phyloP scores from a whole-genome alignment of 2,797 vertebrate genomes.

The Trachurus trachurus region DNA sequence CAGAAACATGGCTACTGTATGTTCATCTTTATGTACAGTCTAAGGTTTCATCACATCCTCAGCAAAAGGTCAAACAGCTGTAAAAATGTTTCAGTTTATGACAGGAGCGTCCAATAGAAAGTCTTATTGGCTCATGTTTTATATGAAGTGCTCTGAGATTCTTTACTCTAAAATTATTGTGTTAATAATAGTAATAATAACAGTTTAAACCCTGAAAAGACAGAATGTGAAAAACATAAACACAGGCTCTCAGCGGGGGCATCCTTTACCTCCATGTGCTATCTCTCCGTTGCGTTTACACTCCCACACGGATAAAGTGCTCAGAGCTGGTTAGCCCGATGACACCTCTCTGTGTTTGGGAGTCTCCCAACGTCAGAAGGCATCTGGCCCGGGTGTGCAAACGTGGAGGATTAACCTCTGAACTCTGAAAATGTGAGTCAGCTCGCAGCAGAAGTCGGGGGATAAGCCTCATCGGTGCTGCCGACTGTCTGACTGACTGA shows the following conservation, averaged over 20 bases:
- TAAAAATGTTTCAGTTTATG: too few species aligned
- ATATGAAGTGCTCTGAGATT: background rate
- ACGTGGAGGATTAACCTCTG: constrained; percentile 63
- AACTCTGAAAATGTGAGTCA: constrained; percentile 54
- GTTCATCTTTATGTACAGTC: too few species aligned
- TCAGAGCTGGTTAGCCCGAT: constrained; percentile 31
- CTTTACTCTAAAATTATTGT: too few species aligned
- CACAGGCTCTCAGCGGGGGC: background rate
- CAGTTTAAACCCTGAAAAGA: background rate
- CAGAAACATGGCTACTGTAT: too few species aligned
- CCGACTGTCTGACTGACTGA: background rate
- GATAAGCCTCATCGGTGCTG: background rate
- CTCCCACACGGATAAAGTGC: constrained; percentile 20
- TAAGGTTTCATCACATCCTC: too few species aligned
- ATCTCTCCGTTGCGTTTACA: background rate
- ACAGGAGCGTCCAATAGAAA: too few species aligned
- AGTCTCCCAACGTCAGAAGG: constrained; percentile 8
- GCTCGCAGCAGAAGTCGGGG: constrained; percentile 3
- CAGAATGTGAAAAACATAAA: background rate
- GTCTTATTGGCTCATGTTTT: background rate
- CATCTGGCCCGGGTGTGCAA: constrained; percentile 48
- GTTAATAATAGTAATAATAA: background rate
- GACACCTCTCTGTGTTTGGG: constrained; percentile 55
- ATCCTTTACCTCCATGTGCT: background rate
- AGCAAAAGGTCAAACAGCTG: too few species aligned